These are phyloP conservation scores for Sebastes fasciatus DNA, from an alignment of 2,113 vertebrate genomes.

Conservation along the genomic window DNA sequence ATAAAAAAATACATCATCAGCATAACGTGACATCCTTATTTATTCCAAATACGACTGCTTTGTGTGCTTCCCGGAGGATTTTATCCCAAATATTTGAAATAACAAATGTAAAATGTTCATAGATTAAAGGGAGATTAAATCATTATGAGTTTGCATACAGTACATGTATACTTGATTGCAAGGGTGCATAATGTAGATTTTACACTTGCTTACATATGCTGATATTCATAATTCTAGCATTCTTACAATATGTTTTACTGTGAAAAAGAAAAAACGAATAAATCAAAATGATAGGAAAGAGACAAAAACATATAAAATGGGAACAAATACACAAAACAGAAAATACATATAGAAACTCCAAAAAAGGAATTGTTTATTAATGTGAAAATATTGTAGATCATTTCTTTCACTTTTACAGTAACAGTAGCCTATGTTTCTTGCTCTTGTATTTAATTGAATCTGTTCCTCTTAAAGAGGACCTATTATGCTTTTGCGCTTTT, in stretches of 20 bases:
- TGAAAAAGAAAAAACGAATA: not conserved
- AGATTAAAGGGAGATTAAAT: not conserved
- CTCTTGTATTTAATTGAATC: not conserved
- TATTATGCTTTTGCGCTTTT: too few species aligned
- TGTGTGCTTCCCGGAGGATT: not conserved
- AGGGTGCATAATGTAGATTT: not conserved
- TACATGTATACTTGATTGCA: not conserved
- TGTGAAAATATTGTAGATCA: too few species aligned
- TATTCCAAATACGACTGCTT: not conserved
- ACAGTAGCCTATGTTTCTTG: not conserved
- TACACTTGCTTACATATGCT: too few species aligned
- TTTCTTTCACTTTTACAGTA: not conserved
- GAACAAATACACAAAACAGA: not conserved
- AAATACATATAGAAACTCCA: not conserved
- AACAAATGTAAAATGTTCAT: not conserved
- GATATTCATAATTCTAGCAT: not conserved
- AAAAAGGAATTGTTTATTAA: not conserved
- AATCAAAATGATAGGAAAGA: not conserved
- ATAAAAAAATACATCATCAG: too few species aligned
- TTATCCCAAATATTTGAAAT: not conserved
- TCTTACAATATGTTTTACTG: not conserved
- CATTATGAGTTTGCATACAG: not conserved
- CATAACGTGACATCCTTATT: not conserved
- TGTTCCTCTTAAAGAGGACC: not conserved
- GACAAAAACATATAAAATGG: not conserved